Conservation (phyloP, 2,113 vertebrate genomes). For the Lophochroa leadbeateri region DNA sequence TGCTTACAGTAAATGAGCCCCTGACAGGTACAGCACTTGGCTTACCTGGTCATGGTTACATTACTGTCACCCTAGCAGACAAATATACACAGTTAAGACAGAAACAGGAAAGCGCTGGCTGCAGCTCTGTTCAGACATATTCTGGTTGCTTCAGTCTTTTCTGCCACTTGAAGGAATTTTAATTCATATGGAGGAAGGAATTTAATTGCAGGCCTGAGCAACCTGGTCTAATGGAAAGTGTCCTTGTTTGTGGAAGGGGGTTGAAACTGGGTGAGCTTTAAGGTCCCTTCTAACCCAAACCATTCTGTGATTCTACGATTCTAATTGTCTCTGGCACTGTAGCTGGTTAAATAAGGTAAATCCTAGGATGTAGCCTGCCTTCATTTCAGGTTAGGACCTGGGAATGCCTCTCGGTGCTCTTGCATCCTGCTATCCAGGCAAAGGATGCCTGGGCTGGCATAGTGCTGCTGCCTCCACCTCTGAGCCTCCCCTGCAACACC, state of each 20-base stretch:
- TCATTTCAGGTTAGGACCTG: neutral
- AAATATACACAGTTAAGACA: neutral
- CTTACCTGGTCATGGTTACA: neutral
- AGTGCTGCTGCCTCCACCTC: neutral
- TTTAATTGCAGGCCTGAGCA: neutral
- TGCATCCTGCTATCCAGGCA: neutral
- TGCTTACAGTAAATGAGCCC: neutral
- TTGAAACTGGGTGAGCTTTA: neutral
- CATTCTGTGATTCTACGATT: neutral
- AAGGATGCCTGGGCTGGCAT: neutral
- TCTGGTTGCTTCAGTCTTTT: neutral
- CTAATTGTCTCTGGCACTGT: neutral
- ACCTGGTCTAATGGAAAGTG: neutral
- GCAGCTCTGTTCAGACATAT: neutral
- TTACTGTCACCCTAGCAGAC: neutral
- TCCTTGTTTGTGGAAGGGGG: too few relatives aligned
- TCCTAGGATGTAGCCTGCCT: neutral
- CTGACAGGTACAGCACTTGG: neutral
- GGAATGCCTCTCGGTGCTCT: neutral
- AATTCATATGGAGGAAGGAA: neutral
- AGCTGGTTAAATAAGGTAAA: neutral
- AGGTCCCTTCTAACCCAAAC: neutral
- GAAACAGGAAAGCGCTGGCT: neutral
- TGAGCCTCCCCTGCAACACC: neutral
- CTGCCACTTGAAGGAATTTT: neutral